Base-by-base conservation (phyloP, 2,797 vertebrate species). In the Poeciliopsis turneri region DNA sequence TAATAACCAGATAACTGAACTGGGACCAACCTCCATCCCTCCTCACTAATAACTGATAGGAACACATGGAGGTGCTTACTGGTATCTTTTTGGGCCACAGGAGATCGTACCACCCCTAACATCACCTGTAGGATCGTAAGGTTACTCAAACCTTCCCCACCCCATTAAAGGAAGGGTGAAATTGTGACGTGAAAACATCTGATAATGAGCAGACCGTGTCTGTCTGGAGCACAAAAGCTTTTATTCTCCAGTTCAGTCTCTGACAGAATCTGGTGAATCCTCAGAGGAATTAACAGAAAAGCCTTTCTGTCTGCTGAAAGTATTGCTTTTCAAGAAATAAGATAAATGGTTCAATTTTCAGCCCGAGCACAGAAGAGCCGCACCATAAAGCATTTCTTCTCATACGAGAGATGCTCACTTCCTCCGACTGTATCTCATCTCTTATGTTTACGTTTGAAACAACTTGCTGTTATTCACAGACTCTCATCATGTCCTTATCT, bases 281-380 rank as follows among this genome's bases (percentile, higher is more conserved):
- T 73, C 80, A 0, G 5, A 86, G 70, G 81, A 84, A 87, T 82
- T 57, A 1, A 76, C 57, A 70, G 18, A 45, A 70, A 80, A 76
- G 78, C 75, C 77, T 78, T 0, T 23, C 79, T 87, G 84, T 83
- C 84, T 85, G 77, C 78, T 77, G 47, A 68, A 82, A 75, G 45
- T 41, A 77, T 74, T 84, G 75, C 82, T 71, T 66, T 43, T 81
- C 51, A 72, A 75, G 61, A 83, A 80, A 20, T 25, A 33, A 76
- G 80, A 87, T 49, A 43, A 76, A 83, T 18, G 0, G 61, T 51
- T 5, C 72, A 10, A 25, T 76, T 75, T 69, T 46, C 71, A 64
- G 57, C 4, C 16, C 7, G 12, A 41, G 53, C 15, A 28, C 23
- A 39, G 47, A 47, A 10, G 30, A 30, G 16, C 4, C 7, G 66